Base-by-base conservation (phyloP, 2,888 invertebrate species). In the Nymphalis polychloros region DNA sequence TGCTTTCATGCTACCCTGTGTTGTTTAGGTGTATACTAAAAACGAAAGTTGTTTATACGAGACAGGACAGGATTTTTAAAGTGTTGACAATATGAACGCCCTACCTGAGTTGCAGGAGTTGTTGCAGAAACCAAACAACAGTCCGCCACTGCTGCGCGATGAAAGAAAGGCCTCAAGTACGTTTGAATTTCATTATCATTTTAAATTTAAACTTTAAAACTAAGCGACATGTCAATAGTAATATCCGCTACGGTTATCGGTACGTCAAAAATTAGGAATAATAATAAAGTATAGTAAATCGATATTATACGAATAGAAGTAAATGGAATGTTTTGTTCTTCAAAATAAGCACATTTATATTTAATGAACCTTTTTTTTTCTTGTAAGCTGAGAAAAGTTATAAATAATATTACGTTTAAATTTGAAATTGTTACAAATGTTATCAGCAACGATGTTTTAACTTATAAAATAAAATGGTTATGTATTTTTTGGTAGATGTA, bases 61-160 rank as follows among this genome's bases (percentile, higher is more conserved):
- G 19, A 84, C 63, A 67, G 63, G n/a, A n/a, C n/a, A n/a, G n/a
- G n/a, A n/a, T 67, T 71, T 23, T 50, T 63, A 59, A 65, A 68
- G 35, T 60, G 79, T 71, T 75, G 67, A 67, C 48, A 81, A 77
- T 46, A 91, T 91, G 91, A 89, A 87, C 67, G 77, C 81, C 59
- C 86, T 83, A 77, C 84, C 90, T 41, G 92, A 92, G 82, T 81
- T 92, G 74, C 86, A 92, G 78, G 92, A 90, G 75, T 77, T 92
- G 71, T 82, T 92, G 67, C 88, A 88, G 76, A 90, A 89, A 74
- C 86, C 88, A 27, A 31, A 27, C 20, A 81, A 66, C 75, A 77
- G 82, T 62, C 81, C 83, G 64, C 79, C 83, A 65, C 80, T 85
- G 55, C 69, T 84, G 41, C 75, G 77, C 17, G 84, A 84, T 62